Evolutionary conservation across 2,113 vertebrate species (phyloP).

Genomic region (Halichoerus grypus): DNA sequence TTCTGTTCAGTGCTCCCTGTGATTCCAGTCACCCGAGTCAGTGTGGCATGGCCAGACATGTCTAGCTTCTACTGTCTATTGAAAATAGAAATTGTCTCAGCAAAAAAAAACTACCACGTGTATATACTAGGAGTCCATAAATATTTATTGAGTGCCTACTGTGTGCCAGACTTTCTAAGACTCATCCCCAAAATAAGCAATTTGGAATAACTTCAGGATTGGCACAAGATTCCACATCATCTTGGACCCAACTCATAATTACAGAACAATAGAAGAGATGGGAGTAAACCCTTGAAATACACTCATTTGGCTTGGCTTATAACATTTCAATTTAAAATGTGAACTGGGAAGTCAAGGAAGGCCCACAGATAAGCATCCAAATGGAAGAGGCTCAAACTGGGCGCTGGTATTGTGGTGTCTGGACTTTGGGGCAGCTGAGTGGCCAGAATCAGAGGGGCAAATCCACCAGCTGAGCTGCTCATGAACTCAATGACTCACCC

Average conservation of each 20-base stretch:
- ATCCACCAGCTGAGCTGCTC: not conserved
- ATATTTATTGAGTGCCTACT: slow-evolving; percentile 30
- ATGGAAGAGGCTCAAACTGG: not conserved
- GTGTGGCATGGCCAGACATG: not conserved
- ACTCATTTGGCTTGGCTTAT: not conserved
- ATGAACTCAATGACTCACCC: not conserved
- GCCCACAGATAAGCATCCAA: not conserved
- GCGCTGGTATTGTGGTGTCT: accelerated
- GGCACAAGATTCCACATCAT: slow-evolving; percentile 1
- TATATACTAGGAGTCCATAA: not conserved
- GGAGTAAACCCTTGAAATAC: not conserved
- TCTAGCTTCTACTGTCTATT: not conserved
- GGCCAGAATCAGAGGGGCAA: not conserved
- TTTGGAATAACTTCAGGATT: slow-evolving; percentile 51
- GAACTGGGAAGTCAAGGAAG: not conserved
- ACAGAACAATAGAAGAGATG: not conserved
- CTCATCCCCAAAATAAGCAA: not conserved
- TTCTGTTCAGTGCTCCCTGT: not conserved
- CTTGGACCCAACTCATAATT: slow-evolving; percentile 2
- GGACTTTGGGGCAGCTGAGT: not conserved
- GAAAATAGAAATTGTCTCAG: slow-evolving; percentile 4
- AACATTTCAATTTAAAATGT: not conserved
- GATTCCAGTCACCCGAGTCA: not conserved
- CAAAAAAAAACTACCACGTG: not conserved
- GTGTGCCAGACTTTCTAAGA: slow-evolving; percentile 28